Evolutionary conservation across 1,140 invertebrate species (phyloP).

Genomic region (Marisa cornuarietis): DNA sequence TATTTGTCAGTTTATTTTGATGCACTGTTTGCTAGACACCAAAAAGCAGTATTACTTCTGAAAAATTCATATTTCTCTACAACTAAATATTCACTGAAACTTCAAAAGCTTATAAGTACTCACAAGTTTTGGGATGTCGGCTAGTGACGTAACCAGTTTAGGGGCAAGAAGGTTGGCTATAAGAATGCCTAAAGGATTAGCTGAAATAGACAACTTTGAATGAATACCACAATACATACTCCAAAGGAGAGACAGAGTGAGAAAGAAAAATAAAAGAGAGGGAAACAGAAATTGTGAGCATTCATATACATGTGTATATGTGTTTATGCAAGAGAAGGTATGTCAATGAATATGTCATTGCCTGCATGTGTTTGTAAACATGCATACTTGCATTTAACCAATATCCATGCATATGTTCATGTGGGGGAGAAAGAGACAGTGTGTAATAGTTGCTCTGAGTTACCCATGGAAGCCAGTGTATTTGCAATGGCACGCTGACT

Average conservation of each 20-base stretch:
- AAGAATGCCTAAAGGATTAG: conserved; percentile 63
- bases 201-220: conserved; percentile 39
- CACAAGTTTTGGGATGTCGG: conserved; percentile 49
- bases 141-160: conserved; percentile 40
- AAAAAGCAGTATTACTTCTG: not conserved
- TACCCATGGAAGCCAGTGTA: conserved; percentile 57
- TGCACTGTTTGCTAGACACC: too few relatives aligned
- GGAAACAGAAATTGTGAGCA: conserved; percentile 3
- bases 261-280: not conserved
- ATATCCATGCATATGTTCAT: too few relatives aligned
- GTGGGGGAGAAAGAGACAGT: too few relatives aligned
- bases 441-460: not conserved
- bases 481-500: conserved; percentile 65
- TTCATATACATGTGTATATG: not conserved
- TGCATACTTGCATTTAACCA: not conserved
- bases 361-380: not conserved
- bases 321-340: not conserved
- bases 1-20: too few relatives aligned
- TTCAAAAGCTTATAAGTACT: conserved; percentile 22
- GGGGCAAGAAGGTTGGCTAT: conserved; percentile 60
- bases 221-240: not conserved
- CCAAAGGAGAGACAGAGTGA: not conserved
- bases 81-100: not conserved
- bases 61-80: not conserved
- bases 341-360: not conserved